These are phyloP conservation scores for Frieseomelitta varia DNA, from an alignment of 1,140 invertebrate species.

Conservation along the genomic window DNA sequence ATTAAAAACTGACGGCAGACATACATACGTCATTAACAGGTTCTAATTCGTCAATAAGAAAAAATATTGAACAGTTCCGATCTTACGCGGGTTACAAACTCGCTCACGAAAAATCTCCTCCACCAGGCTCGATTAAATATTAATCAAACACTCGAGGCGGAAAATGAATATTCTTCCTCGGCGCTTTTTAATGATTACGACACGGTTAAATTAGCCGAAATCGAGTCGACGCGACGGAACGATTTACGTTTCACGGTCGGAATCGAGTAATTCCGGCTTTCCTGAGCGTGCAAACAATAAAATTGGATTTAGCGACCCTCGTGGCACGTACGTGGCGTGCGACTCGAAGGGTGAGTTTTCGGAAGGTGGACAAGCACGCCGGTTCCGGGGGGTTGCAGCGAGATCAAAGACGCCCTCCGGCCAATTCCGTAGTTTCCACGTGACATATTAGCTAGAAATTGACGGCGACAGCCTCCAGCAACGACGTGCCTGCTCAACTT, in stretches of 20 bases:
- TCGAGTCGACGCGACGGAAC: background rate
- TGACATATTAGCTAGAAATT: slow-evolving; percentile 78
- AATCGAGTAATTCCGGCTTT: slow-evolving; percentile 62
- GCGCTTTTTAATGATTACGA: background rate
- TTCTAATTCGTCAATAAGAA: background rate
- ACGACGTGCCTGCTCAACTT: slow-evolving; percentile 63
- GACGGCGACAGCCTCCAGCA: slow-evolving; percentile 70
- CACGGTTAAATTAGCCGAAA: slow-evolving; percentile 7
- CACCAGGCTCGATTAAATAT: too few species aligned
- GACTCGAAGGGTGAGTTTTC: slow-evolving; percentile 66
- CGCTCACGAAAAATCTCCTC: background rate
- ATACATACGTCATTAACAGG: background rate
- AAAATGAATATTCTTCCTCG: background rate
- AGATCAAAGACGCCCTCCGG: slow-evolving; percentile 72
- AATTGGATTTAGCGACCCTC: slow-evolving; percentile 73
- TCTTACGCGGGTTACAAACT: background rate
- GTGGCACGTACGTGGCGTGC: slow-evolving; percentile 60
- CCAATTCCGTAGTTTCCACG: slow-evolving; percentile 62
- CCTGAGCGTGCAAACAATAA: slow-evolving; percentile 68
- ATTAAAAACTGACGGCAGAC: too few species aligned
- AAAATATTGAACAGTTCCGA: background rate
- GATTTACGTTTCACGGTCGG: slow-evolving; percentile 38
- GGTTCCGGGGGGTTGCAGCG: slow-evolving; percentile 30
- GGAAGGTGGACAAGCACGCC: slow-evolving; percentile 65
- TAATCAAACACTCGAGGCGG: background rate